These are phyloP conservation scores for Onthophagus sagittarius DNA, from an alignment of 2,888 invertebrate genomes.

Conservation along the genomic window DNA sequence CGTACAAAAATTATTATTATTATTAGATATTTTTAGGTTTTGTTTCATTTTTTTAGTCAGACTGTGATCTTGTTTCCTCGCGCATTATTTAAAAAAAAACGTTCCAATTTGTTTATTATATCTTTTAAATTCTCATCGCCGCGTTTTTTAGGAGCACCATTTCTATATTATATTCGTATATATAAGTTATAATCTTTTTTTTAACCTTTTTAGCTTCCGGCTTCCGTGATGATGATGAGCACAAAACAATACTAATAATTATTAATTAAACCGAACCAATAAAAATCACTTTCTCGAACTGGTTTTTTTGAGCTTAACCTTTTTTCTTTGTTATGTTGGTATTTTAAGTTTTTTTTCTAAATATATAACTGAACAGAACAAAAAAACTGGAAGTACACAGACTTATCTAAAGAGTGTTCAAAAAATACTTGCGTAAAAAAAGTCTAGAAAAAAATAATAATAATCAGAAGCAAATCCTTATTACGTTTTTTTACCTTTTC, in stretches of 20 bases:
- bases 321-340: background rate
- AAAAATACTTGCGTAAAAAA: conserved; percentile 6
- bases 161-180: background rate
- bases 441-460: conserved; percentile 2
- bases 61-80: conserved; percentile 19
- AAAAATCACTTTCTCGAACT: background rate
- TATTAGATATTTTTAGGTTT: conserved; percentile 21
- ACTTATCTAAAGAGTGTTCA: background rate
- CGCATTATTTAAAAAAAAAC: conserved; percentile 10
- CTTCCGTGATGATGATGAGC: background rate
- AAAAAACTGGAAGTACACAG: conserved; percentile 7
- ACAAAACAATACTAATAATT: background rate
- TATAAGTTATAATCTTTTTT: too few species aligned
- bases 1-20: conserved; percentile 25
- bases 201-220: too few species aligned
- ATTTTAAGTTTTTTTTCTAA: conserved; percentile 1
- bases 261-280: background rate
- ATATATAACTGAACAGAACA: background rate
- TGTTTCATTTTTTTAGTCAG: conserved; percentile 17
- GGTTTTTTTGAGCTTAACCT: conserved; percentile 8
- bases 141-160: conserved; percentile 21
- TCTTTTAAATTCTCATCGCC: background rate
- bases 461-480: conserved; percentile 8
- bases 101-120: background rate
- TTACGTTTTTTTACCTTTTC: background rate